Base-by-base conservation (phyloP, 2,888 invertebrate species). In the Strigamia maritima region DNA sequence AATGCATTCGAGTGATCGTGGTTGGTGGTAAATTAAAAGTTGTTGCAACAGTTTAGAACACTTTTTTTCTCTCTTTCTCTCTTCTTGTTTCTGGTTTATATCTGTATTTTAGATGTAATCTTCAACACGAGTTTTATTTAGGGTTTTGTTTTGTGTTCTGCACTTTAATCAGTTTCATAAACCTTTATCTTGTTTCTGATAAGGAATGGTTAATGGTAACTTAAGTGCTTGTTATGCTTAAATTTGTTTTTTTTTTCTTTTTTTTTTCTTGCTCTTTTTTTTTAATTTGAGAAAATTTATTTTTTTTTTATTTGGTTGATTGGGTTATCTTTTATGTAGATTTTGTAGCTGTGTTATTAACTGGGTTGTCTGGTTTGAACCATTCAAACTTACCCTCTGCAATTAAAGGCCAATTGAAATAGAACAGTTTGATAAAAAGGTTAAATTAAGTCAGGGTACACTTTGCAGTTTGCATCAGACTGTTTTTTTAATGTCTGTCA, bases 361-460 rank as follows among this genome's bases (percentile, higher is more conserved):
- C 60, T 16, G 60, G 60, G 60, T n/a, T n/a, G 19, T 6, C n/a
- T 60, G 60, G 60, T 60, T 60, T 19, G n/a, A 22, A 22, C 16
- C 60, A 60, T 24, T 60, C 60, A 60, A 6, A 22, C 2, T 19
- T 19, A 40, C 19, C 19, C 24, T 60, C 16, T 60, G 24, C 60
- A 22, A 60, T 60, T 60, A 60, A 60, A 60, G 60, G 60, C 60
- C 60, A 60, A 60, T 60, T 60, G 60, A 60, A 60, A 60, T 60
- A 60, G 60, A n/a, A 60, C 60, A 24, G 24, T 8, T 19, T 60
- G 60, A 60, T 60, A 60, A 60, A 60, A 60, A n/a, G 60, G 60
- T 60, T 60, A 24, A 60, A 40, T 40, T 16, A 31, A 31, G 31
- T n/a, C 49, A 49, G 49, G 49, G 60, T 60, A 60, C 60, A 60